phyloP scores from a whole-genome alignment of 2,888 invertebrate genomes.

The Lathronympha strigana region DNA sequence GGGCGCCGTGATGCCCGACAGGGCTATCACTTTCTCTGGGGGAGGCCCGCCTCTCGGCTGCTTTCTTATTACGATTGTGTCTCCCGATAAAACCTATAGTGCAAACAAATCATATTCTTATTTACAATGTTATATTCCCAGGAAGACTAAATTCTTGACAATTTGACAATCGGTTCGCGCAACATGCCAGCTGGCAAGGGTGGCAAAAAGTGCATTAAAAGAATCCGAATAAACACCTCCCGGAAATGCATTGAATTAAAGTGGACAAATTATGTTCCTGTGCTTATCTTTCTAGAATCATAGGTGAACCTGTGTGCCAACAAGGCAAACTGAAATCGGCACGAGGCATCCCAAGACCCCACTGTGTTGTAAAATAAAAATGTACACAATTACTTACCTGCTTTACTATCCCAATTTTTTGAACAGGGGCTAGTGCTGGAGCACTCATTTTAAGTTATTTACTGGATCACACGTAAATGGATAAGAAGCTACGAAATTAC shows the following conservation, averaged over 20 bases:
- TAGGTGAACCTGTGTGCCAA: constrained; percentile 71
- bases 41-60: constrained; percentile 94
- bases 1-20: constrained; percentile 96
- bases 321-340: constrained; percentile 72
- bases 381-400: constrained; percentile 70
- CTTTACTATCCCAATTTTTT: constrained; percentile 77
- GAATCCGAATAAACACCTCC: constrained; percentile 17
- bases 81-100: constrained; percentile 95
- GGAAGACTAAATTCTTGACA: neutral
- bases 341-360: constrained; percentile 65
- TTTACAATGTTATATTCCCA: constrained; percentile 5
- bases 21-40: constrained; percentile 95
- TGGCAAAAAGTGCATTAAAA: constrained; percentile 20
- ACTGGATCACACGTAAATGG: constrained; percentile 57
- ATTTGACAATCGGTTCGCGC: constrained; percentile 37
- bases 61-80: constrained; percentile 96
- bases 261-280: constrained; percentile 2
- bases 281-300: constrained; percentile 12
- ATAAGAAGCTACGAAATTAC: constrained; percentile 62
- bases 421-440: constrained; percentile 68
- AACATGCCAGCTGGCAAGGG: constrained; percentile 44
- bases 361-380: constrained; percentile 48
- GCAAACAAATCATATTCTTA: constrained; percentile 41
- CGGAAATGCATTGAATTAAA: constrained; percentile 1
- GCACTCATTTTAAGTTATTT: constrained; percentile 72